Base-by-base conservation (phyloP, 2,113 vertebrate genomes). In the Gymnogyps californianus region DNA sequence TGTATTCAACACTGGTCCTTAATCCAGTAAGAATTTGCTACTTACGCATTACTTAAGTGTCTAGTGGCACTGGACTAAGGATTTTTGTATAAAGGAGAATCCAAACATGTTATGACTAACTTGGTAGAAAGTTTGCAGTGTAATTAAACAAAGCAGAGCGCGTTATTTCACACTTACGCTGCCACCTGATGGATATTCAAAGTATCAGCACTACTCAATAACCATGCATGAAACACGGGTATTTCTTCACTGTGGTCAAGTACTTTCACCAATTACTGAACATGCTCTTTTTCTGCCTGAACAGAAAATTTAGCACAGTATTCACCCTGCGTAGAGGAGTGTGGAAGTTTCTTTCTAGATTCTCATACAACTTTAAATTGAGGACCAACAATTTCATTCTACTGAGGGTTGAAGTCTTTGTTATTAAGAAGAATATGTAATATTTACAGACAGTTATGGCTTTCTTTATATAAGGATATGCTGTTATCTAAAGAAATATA, bases 141-240 rank as follows among this genome's bases (percentile, higher is more conserved):
- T 2, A 5, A 24, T 3, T 38, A 8, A 28, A 31, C 16, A 6
- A 36, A 47, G 36, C 51, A 14, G 67, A 38, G 1, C 8, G 12
- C 6, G 11, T 36, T 64, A 54, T 29, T 25, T 58, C 79, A 42
- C 85, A 16, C 59, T 6, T 11, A 32, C 2, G 13, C 95, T 96
- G 96, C 96, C 96, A 87, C 62, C 93, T 44, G 3, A 83, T 71
- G 93, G 75, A 26, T 36, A 13, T 11, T 21, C 13, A 6, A 29
- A 74, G 86, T 2, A 89, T 40, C 40, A 36, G 32, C 65, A 7
- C 20, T 18, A 21, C 32, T 38, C n/a, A 36, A n/a, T 21, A 52
- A 12, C 21, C 25, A 16, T 0, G 4, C 31, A 32, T 2, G 7
- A 52, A 52, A 10, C 11, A 6, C 2, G 0, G 8, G 2, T 1